phyloP scores from a whole-genome alignment of 2,797 vertebrate genomes.

The Crocidura indochinensis region DNA sequence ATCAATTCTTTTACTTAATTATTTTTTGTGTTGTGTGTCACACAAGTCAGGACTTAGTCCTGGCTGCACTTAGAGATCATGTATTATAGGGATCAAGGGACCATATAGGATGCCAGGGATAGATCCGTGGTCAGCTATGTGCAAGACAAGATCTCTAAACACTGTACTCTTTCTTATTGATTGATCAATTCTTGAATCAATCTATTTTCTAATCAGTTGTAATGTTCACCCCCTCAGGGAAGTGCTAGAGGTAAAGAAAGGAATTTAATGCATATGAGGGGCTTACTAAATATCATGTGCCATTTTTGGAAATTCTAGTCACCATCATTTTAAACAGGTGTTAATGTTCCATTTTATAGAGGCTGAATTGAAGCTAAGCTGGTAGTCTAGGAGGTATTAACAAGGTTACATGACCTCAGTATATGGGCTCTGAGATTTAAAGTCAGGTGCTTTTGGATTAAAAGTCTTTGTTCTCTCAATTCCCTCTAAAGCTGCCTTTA shows the following conservation, averaged over 20 bases:
- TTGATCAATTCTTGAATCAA: background rate
- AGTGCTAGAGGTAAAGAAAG: background rate
- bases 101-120: too few species aligned
- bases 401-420: background rate
- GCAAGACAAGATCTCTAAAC: too few species aligned
- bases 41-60: too few species aligned
- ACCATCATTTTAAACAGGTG: background rate
- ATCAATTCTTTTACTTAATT: too few species aligned
- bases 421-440: background rate
- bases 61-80: too few species aligned
- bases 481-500: background rate
- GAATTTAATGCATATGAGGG: accelerated
- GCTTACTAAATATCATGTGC: background rate
- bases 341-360: background rate
- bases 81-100: too few species aligned
- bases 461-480: background rate
- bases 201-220: background rate
- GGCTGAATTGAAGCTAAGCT: background rate
- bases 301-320: background rate
- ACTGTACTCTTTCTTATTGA: background rate
- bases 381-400: background rate
- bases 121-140: too few species aligned
- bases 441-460: background rate
- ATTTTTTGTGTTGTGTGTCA: too few species aligned
- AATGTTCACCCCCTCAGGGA: too few species aligned